phyloP scores from a whole-genome alignment of 2,888 invertebrate species.

The Hybos culiciformis region DNA sequence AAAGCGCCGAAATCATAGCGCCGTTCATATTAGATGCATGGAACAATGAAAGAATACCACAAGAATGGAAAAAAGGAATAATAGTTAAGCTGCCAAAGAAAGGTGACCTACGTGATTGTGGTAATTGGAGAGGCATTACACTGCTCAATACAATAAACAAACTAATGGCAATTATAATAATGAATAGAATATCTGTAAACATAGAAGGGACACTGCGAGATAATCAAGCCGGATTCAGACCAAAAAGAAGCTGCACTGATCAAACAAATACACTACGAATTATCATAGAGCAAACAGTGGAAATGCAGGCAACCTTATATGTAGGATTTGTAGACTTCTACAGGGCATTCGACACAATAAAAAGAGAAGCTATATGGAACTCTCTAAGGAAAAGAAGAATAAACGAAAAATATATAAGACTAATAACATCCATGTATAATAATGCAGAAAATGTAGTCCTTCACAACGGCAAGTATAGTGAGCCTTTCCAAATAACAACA shows the following conservation, averaged over 20 bases:
- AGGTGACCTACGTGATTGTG: neutral
- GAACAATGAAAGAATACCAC: too few species aligned
- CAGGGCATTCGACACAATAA: neutral
- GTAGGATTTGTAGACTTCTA: neutral
- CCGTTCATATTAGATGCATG: neutral
- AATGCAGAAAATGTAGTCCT: neutral
- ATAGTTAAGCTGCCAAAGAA: neutral
- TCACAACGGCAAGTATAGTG: neutral
- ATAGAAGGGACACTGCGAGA: neutral
- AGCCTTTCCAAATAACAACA: neutral
- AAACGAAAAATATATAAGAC: neutral
- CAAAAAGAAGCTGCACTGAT: neutral
- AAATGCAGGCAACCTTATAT: neutral
- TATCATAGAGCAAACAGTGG: neutral
- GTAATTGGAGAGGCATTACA: neutral
- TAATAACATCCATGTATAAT: neutral
- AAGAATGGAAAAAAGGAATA: neutral
- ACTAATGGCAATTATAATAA: neutral
- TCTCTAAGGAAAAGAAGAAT: neutral
- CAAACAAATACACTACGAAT: neutral
- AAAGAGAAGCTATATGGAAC: neutral
- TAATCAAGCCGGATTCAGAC: neutral
- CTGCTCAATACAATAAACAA: neutral
- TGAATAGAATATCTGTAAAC: neutral
- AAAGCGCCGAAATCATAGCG: neutral